These are phyloP conservation scores for Aurelia sp. DNA, from an alignment of 30 jellyfish, hydroid and myxozoan genomes.

Conservation along the genomic window DNA sequence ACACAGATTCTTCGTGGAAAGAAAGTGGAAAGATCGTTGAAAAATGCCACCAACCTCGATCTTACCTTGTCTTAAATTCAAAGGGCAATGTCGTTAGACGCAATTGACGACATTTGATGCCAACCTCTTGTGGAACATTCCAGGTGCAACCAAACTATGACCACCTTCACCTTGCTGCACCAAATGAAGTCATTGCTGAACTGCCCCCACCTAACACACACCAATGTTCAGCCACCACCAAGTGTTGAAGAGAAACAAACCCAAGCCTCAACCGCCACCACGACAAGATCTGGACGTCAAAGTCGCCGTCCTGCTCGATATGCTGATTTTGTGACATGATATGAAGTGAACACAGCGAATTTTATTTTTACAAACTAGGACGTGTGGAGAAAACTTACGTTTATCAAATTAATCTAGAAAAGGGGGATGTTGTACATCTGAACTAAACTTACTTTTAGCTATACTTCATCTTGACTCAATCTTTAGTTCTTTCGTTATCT, in stretches of 20 bases:
- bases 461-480: not conserved
- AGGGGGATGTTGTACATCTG: no score
- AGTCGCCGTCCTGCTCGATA: slow-evolving; percentile 56
- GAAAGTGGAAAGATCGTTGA: slow-evolving; percentile 45
- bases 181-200: slow-evolving; percentile 34
- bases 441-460: not conserved
- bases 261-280: slow-evolving; percentile 19
- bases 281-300: slow-evolving; percentile 61
- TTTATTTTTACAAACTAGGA: no score
- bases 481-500: not conserved
- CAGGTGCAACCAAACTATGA: no score
- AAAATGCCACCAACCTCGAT: slow-evolving; percentile 60
- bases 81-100: slow-evolving; percentile 54
- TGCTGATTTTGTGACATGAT: slow-evolving; percentile 9
- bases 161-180: slow-evolving; percentile 12
- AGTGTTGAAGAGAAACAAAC: slow-evolving; percentile 39
- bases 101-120: slow-evolving; percentile 61
- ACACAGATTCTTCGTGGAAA: slow-evolving; percentile 53
- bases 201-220: slow-evolving; percentile 16
- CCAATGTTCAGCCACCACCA: slow-evolving; percentile 21
- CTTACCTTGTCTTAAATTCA: slow-evolving; percentile 48
- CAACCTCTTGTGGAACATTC: not conserved
- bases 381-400: no score
- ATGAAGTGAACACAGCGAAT: not conserved
- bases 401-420: no score